Base-by-base conservation (phyloP, 2,797 vertebrate species). In the Amblyopsis hoosieri region DNA sequence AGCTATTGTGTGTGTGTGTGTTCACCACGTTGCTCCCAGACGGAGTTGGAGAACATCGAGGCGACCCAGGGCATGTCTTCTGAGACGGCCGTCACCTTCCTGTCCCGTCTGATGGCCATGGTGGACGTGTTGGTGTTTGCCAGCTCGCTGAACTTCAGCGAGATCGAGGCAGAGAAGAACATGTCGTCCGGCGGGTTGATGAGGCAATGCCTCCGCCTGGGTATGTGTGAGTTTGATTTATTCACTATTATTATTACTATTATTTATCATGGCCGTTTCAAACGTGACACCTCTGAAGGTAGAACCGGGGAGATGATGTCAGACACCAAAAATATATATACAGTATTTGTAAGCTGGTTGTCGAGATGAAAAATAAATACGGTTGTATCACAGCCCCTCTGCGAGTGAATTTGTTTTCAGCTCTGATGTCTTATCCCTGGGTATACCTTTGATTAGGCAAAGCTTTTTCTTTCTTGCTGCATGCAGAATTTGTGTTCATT, bases 81-180 rank as follows among this genome's bases (percentile, higher is more conserved):
- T 37, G 98, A 99, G 92, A 99, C 95, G 2, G 98, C 98, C 0
- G 97, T 99, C 79, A 98, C 97, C 14, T 99, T 99, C 87, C 95
- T 99, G 73, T 97, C 95, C 69, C 94, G 98, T 33, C 94, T 99
- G 75, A 99, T 99, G 98, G 97, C 97, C 71, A 99, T 99, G 98
- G 98, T 99, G 74, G 98, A 99, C 67, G 98, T 99, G 0, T 88
- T 99, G 71, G 98, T 99, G 53, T 99, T 99, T 66, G 97, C 98
- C 89, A 99, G 97, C 69, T 99, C 98, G 60, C 94, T 99, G 67
- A 99, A 99, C 92, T 99, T 99, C 86, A 99, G 97, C 78, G 97
- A 99, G 88, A 99, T 99, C 51, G 98, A 99, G 91, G 98, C 98
- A 1, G 98, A 99, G 89, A 99, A 99, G 90, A 99, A 99, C 89